Percentiles rank a stretch among this genome's conserved stretches.
Conservation (phyloP, 2,797 vertebrate species). For the Salmo trutta region DNA sequence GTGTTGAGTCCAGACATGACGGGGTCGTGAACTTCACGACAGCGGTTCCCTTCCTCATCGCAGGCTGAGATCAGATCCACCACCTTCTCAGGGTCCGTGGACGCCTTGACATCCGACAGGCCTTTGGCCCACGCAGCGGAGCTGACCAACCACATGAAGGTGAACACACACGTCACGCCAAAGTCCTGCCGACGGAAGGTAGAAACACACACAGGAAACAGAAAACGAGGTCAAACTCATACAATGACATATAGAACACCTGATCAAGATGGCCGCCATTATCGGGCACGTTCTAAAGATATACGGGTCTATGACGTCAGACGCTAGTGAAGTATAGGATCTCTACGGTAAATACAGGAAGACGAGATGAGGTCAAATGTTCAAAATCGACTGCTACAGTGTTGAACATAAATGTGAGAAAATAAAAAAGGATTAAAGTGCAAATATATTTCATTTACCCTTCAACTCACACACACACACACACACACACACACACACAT, state of each 20-base stretch:
- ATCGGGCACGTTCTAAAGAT: too few relatives aligned
- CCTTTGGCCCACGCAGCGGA: slow-evolving; percentile 90
- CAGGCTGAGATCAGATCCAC: slow-evolving; percentile 75
- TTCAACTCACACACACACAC: neutral
- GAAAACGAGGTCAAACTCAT: neutral
- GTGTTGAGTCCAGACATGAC: slow-evolving; percentile 90
- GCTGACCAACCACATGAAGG: slow-evolving; percentile 91
- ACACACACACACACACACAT: neutral
- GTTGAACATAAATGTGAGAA: neutral
- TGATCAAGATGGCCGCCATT: too few relatives aligned
- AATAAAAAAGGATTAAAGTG: too few relatives aligned
- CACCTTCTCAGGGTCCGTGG: slow-evolving; percentile 82
- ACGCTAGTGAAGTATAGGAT: too few relatives aligned
- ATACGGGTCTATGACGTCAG: too few relatives aligned
- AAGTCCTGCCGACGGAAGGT: slow-evolving; percentile 77
- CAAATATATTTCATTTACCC: neutral
- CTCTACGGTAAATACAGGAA: too few relatives aligned
- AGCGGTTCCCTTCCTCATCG: slow-evolving; percentile 56
- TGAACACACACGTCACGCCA: slow-evolving; percentile 79
- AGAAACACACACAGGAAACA: neutral
- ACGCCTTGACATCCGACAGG: slow-evolving; percentile 84
- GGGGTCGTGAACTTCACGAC: slow-evolving; percentile 82
- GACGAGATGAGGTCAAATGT: too few relatives aligned
- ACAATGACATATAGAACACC: too few relatives aligned
- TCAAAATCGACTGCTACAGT: neutral